Evolutionary conservation across 2,888 invertebrate species (phyloP).

Genomic region (Tenthredo notha): DNA sequence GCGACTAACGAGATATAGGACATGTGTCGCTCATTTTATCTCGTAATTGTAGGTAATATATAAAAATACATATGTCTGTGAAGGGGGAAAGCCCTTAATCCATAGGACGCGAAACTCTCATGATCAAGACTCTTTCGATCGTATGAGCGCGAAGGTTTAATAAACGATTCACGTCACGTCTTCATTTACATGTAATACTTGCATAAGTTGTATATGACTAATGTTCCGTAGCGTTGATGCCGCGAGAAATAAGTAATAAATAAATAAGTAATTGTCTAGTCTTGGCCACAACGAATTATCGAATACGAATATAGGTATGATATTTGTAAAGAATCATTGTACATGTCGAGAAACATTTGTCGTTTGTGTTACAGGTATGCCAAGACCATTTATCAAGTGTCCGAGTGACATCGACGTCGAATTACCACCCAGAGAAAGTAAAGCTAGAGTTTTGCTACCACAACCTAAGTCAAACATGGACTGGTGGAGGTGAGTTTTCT

Average conservation of each 20-base stretch:
- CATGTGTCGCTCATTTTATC: neutral
- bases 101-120: neutral
- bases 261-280: constrained; percentile 36
- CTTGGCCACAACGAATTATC: neutral
- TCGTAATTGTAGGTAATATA: neutral
- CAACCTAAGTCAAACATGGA: constrained; percentile 84
- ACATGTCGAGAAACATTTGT: constrained; percentile 37
- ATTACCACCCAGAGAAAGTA: constrained; percentile 79
- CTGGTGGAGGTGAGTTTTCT: constrained; percentile 80
- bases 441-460: constrained; percentile 79
- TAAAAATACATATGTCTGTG: neutral
- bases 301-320: constrained; percentile 10
- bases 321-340: neutral
- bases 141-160: neutral
- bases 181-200: neutral
- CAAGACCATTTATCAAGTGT: constrained; percentile 83
- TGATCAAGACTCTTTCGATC: neutral
- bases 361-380: constrained; percentile 71
- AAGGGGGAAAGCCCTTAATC: neutral
- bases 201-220: neutral
- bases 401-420: constrained; percentile 82
- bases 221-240: neutral
- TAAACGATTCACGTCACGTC: constrained; percentile 39
- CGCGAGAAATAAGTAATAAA: constrained; percentile 28
- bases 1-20: neutral